These are phyloP conservation scores for Actinemys pallida DNA, from an alignment of 2,113 vertebrate species.

Conservation along the genomic window DNA sequence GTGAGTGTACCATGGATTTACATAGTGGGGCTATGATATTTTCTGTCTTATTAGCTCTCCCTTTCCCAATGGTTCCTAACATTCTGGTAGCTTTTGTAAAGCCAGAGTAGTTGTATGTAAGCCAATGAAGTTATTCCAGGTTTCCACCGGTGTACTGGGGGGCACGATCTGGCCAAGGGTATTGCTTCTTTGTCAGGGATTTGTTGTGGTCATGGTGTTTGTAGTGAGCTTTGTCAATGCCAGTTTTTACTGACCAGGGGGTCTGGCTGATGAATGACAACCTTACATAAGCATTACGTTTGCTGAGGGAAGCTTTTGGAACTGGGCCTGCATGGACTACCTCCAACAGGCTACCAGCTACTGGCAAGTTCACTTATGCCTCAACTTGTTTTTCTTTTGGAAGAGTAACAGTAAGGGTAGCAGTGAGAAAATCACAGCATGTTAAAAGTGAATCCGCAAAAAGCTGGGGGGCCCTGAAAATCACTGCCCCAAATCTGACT, in stretches of 20 bases:
- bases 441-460: background rate
- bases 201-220: background rate
- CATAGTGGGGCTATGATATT: too few relatives aligned
- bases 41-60: too few relatives aligned
- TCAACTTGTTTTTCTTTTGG: rapidly evolving
- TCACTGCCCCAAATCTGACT: background rate
- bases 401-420: background rate
- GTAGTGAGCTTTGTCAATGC: background rate
- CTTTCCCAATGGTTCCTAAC: background rate
- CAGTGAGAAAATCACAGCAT: rapidly evolving
- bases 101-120: constrained; percentile 22
- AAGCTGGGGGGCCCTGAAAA: background rate
- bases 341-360: background rate
- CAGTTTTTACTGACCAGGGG: background rate
- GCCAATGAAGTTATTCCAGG: constrained; percentile 24
- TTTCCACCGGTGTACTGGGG: constrained; percentile 24
- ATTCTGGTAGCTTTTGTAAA: background rate
- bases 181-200: background rate
- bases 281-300: background rate
- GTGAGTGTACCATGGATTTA: too few relatives aligned
- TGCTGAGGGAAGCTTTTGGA: background rate
- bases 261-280: background rate
- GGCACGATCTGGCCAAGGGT: background rate
- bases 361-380: background rate
- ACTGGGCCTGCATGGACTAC: background rate